These are phyloP conservation scores for Lucilia cuprina DNA, from an alignment of 1,140 invertebrate species.

Conservation along the genomic window DNA sequence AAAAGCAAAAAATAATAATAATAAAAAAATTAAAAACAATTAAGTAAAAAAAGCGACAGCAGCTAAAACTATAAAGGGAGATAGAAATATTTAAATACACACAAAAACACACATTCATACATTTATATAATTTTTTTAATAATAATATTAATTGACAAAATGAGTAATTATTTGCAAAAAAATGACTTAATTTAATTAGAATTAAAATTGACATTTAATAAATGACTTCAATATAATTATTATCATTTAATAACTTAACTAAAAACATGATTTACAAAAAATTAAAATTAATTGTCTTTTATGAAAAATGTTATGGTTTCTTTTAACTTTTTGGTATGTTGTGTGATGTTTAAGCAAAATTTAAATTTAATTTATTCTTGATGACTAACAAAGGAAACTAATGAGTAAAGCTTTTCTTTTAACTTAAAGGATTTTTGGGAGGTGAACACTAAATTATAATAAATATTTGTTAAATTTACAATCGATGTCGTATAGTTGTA, in stretches of 20 bases:
- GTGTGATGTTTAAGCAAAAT: conserved; percentile 10
- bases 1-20: too few relatives aligned
- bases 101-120: too few relatives aligned
- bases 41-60: not conserved
- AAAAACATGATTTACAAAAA: not conserved
- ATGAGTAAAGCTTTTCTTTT: conserved; percentile 29
- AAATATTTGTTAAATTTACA: too few relatives aligned
- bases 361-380: not conserved
- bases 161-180: not conserved
- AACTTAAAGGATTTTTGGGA: not conserved
- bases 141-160: not conserved
- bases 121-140: too few relatives aligned
- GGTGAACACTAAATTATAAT: not conserved
- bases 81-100: not conserved
- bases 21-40: not conserved
- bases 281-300: conserved; percentile 10
- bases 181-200: too few relatives aligned
- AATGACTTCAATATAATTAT: too few relatives aligned
- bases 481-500: too few relatives aligned
- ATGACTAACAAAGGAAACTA: not conserved
- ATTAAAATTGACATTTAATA: too few relatives aligned
- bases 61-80: not conserved
- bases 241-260: not conserved
- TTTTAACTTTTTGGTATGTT: conserved; percentile 22
- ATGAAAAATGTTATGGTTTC: not conserved